These are phyloP conservation scores for Platygyra sinensis DNA, from an alignment of 64 coral and sea anemone genomes.

Conservation along the genomic window DNA sequence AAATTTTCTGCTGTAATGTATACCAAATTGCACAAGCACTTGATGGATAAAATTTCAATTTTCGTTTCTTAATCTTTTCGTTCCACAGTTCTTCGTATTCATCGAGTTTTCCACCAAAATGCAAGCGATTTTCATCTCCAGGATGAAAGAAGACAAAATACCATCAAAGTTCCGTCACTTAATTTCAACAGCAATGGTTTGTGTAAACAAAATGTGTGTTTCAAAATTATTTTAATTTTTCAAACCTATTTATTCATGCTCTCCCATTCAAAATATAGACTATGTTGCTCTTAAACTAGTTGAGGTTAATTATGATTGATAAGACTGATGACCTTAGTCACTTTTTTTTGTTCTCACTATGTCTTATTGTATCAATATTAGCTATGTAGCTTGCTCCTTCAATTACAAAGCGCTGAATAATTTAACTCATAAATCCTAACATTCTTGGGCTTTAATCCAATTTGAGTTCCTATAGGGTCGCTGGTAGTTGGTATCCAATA, in stretches of 20 bases:
- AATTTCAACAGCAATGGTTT: neutral
- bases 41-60: neutral
- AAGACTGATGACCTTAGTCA: too few relatives aligned
- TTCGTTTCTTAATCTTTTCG: neutral
- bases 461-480: neutral
- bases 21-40: neutral
- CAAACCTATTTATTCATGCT: neutral
- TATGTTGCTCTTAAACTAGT: too few relatives aligned
- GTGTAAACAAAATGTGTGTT: neutral
- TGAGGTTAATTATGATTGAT: too few relatives aligned
- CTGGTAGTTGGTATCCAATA: neutral
- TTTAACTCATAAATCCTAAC: neutral
- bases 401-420: neutral
- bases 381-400: too few relatives aligned
- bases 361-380: neutral
- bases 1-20: neutral
- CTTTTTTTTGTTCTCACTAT: neutral
- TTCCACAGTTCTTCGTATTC: neutral
- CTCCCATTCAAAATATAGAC: too few relatives aligned
- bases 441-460: neutral
- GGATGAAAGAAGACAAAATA: neutral
- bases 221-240: neutral
- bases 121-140: neutral
- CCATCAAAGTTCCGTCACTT: neutral
- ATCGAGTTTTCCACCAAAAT: neutral